Base-by-base conservation (phyloP, 2,113 vertebrate genomes). In the Tretioscincus oriximinensis region DNA sequence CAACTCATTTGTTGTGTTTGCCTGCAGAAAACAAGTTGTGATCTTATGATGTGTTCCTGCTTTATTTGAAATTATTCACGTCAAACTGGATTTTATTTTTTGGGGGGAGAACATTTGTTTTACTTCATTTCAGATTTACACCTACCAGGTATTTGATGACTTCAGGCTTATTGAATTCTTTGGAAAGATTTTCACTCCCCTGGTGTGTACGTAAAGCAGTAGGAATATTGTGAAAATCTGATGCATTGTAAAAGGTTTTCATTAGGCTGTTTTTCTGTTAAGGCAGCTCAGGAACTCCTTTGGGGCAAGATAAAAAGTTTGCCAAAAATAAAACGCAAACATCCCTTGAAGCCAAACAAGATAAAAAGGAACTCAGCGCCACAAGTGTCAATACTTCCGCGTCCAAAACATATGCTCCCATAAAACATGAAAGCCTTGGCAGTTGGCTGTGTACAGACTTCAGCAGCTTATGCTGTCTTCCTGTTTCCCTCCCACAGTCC, bases 381-480 rank as follows among this genome's bases (percentile, higher is more conserved):
- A 90, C 73, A 58, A 87, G 85, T 89, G 88, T 91, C 88, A 92
- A 91, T 89, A 88, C 71, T 80, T 77, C 78, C 86, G 90, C 87
- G 91, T 91, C 89, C 87, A 90, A 93, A 93, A 93, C 90, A 92
- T 89, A 92, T 91, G 90, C 90, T 93, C 90, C 89, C 90, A 91
- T 91, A 91, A 90, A 89, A 91, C 91, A 92, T 87, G 82, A 93
- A 92, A 91, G 88, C 90, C 90, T 89, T 54, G 80, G 90, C 83
- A 88, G 77, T 85, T 83, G 89, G 85, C 26, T 84, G 75, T 93
- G 90, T 88, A 85, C 90, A 91, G 88, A 88, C 90, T 89, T 88
- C 89, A 89, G 87, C 89, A 88, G 88, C 78, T 92, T 76, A 84
- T 71, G 71, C 85, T 91, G 92, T 84, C 89, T 76, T 86, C 82